These are phyloP conservation scores for Ictalurus punctatus DNA, from an alignment of 2,113 vertebrate species.

Conservation along the genomic window DNA sequence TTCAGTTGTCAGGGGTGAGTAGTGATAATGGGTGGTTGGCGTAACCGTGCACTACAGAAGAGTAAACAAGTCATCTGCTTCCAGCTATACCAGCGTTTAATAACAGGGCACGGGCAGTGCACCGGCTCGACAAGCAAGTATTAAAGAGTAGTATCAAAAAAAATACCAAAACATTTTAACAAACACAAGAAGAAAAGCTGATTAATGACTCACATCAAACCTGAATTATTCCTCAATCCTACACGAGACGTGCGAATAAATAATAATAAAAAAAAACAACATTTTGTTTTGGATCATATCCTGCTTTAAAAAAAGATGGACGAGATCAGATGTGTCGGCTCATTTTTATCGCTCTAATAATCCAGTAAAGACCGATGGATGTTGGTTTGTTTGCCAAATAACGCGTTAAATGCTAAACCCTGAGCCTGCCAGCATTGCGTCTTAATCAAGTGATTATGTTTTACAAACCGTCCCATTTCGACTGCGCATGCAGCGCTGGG, in stretches of 20 bases:
- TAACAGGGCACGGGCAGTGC: neutral
- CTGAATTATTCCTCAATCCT: neutral
- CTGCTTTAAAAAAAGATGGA: neutral
- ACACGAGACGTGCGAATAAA: neutral
- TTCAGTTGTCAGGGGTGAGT: slow-evolving; percentile 14
- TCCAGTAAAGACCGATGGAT: neutral
- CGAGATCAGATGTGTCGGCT: neutral
- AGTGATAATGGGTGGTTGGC: neutral
- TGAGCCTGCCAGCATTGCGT: neutral
- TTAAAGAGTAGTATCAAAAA: neutral
- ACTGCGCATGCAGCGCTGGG: neutral
- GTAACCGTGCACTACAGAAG: neutral
- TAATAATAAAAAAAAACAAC: neutral
- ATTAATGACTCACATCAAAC: neutral
- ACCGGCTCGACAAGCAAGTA: neutral
- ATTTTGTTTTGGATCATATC: neutral
- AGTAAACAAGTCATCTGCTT: slow-evolving; percentile 23
- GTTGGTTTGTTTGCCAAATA: neutral
- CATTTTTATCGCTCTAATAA: neutral
- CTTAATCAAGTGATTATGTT: neutral
- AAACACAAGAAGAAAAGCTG: too few species aligned
- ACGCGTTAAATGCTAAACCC: neutral
- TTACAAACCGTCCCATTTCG: neutral
- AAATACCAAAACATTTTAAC: neutral
- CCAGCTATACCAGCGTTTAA: neutral